phyloP scores from a whole-genome alignment of 92 coral and sea anemone genomes.

The Isaurus tuberculatus region DNA sequence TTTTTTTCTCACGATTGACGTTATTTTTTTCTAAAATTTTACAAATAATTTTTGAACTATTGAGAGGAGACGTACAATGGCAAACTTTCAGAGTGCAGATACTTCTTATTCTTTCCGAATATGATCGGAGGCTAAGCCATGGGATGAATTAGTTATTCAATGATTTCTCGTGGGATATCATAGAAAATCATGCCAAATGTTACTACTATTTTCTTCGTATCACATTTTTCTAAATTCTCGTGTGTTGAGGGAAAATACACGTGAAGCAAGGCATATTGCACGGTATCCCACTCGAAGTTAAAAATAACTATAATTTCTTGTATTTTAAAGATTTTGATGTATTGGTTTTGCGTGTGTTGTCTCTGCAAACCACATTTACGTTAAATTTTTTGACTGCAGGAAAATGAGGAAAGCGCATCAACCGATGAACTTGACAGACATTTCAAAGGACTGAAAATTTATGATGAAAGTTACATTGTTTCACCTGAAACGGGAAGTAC shows the following conservation, averaged over 20 bases:
- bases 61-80: no score
- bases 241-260: background rate
- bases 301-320: background rate
- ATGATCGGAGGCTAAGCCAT: background rate
- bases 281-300: background rate
- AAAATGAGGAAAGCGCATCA: constrained; percentile 26
- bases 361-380: background rate
- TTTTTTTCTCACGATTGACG: no score
- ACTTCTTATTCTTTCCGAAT: background rate
- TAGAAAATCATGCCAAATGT: background rate
- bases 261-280: background rate
- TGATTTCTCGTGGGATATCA: background rate
- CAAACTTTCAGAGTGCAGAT: background rate
- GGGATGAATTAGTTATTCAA: background rate
- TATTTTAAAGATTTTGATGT: background rate
- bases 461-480: constrained; percentile 52
- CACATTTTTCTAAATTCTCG: background rate
- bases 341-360: background rate
- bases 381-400: constrained; percentile 3
- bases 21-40: no score
- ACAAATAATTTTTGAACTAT: no score
- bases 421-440: constrained; percentile 40
- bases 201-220: background rate
- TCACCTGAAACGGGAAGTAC: constrained; percentile 52
- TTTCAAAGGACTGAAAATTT: constrained; percentile 19